A percentile compares a stretch with the other conserved stretches of the same genome.
These are phyloP conservation scores for Galbula dea DNA, from an alignment of 2,113 vertebrate species.

Conservation along the genomic window DNA sequence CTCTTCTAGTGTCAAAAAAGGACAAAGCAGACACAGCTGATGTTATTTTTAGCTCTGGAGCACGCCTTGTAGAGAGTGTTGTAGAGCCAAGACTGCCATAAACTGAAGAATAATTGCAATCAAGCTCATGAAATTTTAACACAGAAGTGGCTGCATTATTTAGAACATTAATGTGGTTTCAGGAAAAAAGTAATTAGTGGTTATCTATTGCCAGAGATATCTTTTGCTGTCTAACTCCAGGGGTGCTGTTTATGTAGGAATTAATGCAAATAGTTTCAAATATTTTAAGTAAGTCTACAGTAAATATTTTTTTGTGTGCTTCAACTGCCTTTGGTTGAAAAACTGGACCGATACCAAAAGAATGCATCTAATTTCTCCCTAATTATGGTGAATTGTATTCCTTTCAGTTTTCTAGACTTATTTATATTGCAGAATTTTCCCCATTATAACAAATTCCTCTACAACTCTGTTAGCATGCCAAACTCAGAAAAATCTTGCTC, in stretches of 20 bases:
- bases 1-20: neutral
- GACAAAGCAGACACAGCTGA: neutral
- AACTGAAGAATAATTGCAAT: constrained; percentile 48
- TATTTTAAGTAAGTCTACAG: constrained; percentile 24
- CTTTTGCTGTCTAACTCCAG: constrained; percentile 5
- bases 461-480: neutral
- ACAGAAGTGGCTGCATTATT: constrained; percentile 49
- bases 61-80: neutral
- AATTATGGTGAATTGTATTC: neutral
- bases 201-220: constrained; percentile 32
- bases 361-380: neutral
- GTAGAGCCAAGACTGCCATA: neutral
- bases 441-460: neutral
- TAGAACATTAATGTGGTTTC: constrained; percentile 39
- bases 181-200: constrained; percentile 35
- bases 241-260: constrained; percentile 7
- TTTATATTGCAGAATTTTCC: neutral
- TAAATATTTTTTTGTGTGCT: constrained; percentile 20
- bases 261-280: neutral
- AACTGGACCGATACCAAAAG: neutral
- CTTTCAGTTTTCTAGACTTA: neutral
- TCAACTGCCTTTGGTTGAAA: neutral
- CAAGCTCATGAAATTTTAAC: constrained; percentile 63
- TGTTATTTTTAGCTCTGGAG: constrained; percentile 37
- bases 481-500: neutral